Conservation (phyloP, 2,113 vertebrate genomes). For the Cinclus mexicanus region DNA sequence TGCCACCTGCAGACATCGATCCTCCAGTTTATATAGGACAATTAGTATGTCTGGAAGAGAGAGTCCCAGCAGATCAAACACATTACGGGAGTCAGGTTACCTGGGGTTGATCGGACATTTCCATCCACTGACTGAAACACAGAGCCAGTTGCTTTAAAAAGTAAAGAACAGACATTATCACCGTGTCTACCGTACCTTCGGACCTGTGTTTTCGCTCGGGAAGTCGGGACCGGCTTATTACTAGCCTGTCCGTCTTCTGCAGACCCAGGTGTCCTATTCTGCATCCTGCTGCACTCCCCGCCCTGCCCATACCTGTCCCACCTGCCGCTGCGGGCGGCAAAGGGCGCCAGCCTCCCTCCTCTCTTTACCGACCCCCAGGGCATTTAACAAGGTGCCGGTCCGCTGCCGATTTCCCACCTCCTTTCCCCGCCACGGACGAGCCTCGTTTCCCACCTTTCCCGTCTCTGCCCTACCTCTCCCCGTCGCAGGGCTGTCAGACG, state of each 20-base stretch:
- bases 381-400: fast-evolving
- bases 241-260: neutral
- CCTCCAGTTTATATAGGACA: neutral
- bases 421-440: neutral
- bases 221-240: neutral
- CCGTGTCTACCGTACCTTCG: fast-evolving
- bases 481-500: neutral
- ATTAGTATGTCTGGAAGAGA: neutral
- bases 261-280: neutral
- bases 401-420: neutral
- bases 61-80: neutral
- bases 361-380: neutral
- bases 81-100: constrained; percentile 28
- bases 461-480: neutral
- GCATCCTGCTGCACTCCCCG: neutral
- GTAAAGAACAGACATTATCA: neutral
- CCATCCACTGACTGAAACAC: constrained; percentile 73
- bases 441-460: neutral
- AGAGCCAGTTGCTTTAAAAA: constrained; percentile 68
- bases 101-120: constrained; percentile 66
- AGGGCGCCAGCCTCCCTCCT: neutral
- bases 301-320: fast-evolving
- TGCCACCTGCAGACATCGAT: neutral
- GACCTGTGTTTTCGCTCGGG: neutral
- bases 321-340: neutral